phyloP scores from a whole-genome alignment of 2,797 vertebrate genomes.

The Astyanax mexicanus region DNA sequence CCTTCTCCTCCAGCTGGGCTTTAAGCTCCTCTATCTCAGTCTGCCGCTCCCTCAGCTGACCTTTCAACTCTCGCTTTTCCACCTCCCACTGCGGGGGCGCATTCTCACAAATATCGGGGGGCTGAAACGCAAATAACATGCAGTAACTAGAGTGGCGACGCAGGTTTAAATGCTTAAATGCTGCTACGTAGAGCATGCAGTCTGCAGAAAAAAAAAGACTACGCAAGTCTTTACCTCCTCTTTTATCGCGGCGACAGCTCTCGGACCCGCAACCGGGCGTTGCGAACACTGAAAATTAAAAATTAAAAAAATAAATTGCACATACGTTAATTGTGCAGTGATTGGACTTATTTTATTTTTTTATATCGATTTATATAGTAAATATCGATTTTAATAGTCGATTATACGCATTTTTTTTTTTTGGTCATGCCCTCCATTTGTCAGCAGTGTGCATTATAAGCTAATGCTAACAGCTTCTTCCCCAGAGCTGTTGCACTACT shows the following conservation, averaged over 20 bases:
- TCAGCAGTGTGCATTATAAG: no score
- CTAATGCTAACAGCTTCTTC: no score
- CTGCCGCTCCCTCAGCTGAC: slow-evolving; percentile 27
- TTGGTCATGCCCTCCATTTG: no score
- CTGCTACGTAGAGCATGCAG: slow-evolving; percentile 14
- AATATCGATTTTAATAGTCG: no score
- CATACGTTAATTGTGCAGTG: slow-evolving; percentile 4
- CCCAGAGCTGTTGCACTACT: no score
- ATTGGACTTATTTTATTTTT: no score
- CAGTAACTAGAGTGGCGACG: slow-evolving; percentile 1
- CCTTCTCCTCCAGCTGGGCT: slow-evolving; percentile 41
- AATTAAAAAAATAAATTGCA: no score
- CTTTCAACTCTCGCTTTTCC: slow-evolving; percentile 9
- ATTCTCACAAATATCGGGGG: slow-evolving; percentile 17
- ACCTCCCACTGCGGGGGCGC: slow-evolving; percentile 7
- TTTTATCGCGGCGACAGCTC: slow-evolving; percentile 17
- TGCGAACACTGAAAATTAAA: slow-evolving; percentile 25
- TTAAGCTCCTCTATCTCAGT: slow-evolving; percentile 42
- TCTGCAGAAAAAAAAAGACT: no score
- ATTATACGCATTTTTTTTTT: no score
- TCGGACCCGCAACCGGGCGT: slow-evolving; percentile 7
- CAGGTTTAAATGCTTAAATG: slow-evolving; percentile 3
- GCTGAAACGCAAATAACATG: slow-evolving; percentile 26
- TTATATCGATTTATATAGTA: no score
- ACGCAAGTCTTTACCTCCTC: slow-evolving; percentile 8